Percentiles rank a stretch among this genome's conserved stretches.
Conservation (phyloP, 2,113 vertebrate species). For the Lycocorax pyrrhopterus region DNA sequence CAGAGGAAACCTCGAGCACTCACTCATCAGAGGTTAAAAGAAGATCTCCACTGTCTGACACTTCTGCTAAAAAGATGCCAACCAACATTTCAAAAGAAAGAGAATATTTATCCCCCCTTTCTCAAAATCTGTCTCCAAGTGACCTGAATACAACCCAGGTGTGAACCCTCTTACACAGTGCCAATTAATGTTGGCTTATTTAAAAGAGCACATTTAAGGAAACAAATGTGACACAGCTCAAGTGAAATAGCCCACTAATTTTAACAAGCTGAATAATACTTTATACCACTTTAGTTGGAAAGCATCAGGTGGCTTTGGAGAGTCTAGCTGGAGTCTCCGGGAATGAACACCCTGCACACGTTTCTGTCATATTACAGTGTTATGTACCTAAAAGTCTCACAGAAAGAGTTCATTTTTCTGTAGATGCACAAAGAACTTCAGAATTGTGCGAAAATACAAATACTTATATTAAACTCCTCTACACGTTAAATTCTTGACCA, state of each 20-base stretch:
- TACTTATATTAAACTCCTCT: neutral
- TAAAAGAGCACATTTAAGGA: neutral
- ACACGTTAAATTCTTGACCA: neutral
- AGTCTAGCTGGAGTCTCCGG: neutral
- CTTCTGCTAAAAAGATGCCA: neutral
- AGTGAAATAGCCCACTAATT: neutral
- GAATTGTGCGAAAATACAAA: neutral
- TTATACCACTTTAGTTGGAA: neutral
- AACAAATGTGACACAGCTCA: neutral
- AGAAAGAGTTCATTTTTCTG: neutral
- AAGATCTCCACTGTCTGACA: neutral
- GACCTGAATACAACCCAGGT: neutral
- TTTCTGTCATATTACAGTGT: neutral
- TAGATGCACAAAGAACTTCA: neutral
- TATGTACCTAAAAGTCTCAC: neutral
- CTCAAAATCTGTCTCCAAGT: neutral
- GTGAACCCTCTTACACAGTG: neutral
- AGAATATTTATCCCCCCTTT: neutral
- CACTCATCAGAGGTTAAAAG: neutral
- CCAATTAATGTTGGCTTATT: neutral
- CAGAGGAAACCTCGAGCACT: neutral
- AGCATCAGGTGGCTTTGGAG: neutral
- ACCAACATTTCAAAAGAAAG: neutral
- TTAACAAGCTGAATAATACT: neutral
- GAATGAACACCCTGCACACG: neutral